Base-by-base conservation (phyloP, 1,140 invertebrate genomes). In the Atta texana region DNA sequence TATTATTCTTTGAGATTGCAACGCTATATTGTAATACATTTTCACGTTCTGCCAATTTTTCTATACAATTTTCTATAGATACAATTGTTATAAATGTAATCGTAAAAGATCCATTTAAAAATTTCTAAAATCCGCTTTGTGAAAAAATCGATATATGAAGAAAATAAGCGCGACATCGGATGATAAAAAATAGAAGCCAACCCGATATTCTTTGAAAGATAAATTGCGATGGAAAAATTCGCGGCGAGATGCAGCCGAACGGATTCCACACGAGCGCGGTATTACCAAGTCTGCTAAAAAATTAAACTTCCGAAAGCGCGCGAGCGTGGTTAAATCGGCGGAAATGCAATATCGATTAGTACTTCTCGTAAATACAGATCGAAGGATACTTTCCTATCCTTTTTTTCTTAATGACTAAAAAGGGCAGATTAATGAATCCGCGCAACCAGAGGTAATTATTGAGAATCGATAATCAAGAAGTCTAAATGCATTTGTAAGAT, bases 401-500 rank as follows among this genome's bases (percentile, higher is more conserved):
- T 84, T 84, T 44, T 84, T 84, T 75, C 80, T 84, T 84, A 84
- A 84, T 84, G 80, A 75, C 80, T 74, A 63, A 74, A 84, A 84
- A 84, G 71, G 39, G 39, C 39, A 61, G 80, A 75, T 84, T 84
- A 84, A 84, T 75, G 80, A 84, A 84, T 75, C 69, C 44, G 69
- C 55, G 55, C 24, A 24, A 84, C 39, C 24, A 21, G 55, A 39
- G 69, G 80, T 61, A 84, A 84, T 85, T 85, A 85, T 85, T 74
- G 82, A 78, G 82, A 85, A 85, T 85, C 82, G 75, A 85, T 85
- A 84, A 84, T 84, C 80, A 75, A 75, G 80, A 84, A 75, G 80
- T 61, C 80, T 74, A 84, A 84, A 74, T 75, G 55, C 69, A 74
- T 84, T 84, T 75, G 80, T 84, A 84, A 69, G 49, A 84, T 84